Evolutionary conservation across 2,888 invertebrate genomes (phyloP).

Genomic region (Eucera pruinosa): DNA sequence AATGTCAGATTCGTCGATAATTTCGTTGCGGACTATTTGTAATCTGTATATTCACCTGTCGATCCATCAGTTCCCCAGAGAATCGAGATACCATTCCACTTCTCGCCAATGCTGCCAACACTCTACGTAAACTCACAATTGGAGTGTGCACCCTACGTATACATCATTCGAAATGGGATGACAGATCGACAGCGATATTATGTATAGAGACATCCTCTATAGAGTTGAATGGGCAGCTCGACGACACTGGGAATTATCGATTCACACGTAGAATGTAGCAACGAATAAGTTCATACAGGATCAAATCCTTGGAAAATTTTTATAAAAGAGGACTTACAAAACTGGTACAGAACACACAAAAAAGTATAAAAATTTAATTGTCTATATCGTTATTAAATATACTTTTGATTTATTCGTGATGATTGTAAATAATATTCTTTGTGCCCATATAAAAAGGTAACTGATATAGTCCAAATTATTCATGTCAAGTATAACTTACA

Average conservation of each 20-base stretch:
- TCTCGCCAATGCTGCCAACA: constrained; percentile 65
- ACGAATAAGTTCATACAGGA: constrained; percentile 16
- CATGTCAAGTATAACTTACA: too few relatives aligned
- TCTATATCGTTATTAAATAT: too few relatives aligned
- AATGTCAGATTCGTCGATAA: constrained; percentile 72
- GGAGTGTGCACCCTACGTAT: neutral
- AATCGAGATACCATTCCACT: constrained; percentile 70
- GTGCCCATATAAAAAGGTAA: too few relatives aligned
- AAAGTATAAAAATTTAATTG: too few relatives aligned
- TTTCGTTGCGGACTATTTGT: constrained; percentile 71
- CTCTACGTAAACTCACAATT: constrained; percentile 52
- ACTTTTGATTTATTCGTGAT: too few relatives aligned
- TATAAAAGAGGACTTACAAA: neutral
- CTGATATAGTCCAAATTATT: too few relatives aligned
- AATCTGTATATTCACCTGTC: constrained; percentile 73
- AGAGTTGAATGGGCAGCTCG: constrained; percentile 24
- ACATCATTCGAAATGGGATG: constrained; percentile 9
- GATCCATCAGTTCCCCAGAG: constrained; percentile 62
- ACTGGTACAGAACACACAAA: too few relatives aligned
- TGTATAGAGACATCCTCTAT: constrained; percentile 43
- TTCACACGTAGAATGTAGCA: neutral
- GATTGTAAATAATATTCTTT: too few relatives aligned
- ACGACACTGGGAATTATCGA: constrained; percentile 48
- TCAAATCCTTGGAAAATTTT: neutral
- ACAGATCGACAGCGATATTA: constrained; percentile 52